Base-by-base conservation (phyloP, 2,888 invertebrate species). In the Stramonita haemastoma region DNA sequence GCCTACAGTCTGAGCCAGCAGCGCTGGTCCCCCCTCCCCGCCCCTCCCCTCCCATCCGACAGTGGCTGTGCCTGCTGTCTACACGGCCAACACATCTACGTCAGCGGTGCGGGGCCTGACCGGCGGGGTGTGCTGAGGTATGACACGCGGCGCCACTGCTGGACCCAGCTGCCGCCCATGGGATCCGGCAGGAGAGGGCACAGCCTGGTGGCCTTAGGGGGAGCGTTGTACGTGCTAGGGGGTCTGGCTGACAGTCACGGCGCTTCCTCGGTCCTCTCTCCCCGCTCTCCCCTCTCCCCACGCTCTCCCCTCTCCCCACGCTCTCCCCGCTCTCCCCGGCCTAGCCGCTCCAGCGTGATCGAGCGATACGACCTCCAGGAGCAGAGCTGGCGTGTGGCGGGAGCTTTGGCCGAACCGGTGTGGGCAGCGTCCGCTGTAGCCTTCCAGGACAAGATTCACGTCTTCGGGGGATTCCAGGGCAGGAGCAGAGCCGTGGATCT, bases 401-500 rank as follows among this genome's bases (percentile, higher is more conserved):
- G 90, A 22, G 85, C 89, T 19, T 46, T 91, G 66, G 79, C 89
- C 0, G 91, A 91, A 32, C 60, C 89, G 15, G 90, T 90, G 22
- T 91, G 89, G 91, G 91, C 89, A 22, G 86, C 87, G 32, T 90
- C 91, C 15, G 87, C 89, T 22, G 91, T 86, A 13, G 88, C 89
- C 15, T 73, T 87, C 60, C 60, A 77, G 15, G 89, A 70, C 34
- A 89, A 89, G 34, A 60, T 91, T 36, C 86, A 89, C 66, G 79
- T 89, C 1, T 89, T 89, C 26, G 91, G 91, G 29, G 91, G 91
- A 0, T 91, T 90, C 83, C 84, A 89, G 36, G 87, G 86, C 66
- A 84, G 89, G 22, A 89, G 89, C 32, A 89, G 46, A n/a, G 87
- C 91, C 19, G 84, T 90, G 1, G 56, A 56, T 36, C 84, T 88